A percentile compares a stretch with the other conserved stretches of the same genome.
These are phyloP conservation scores for Heterodera carotae DNA, from an alignment of 1,140 invertebrate genomes.

Conservation along the genomic window DNA sequence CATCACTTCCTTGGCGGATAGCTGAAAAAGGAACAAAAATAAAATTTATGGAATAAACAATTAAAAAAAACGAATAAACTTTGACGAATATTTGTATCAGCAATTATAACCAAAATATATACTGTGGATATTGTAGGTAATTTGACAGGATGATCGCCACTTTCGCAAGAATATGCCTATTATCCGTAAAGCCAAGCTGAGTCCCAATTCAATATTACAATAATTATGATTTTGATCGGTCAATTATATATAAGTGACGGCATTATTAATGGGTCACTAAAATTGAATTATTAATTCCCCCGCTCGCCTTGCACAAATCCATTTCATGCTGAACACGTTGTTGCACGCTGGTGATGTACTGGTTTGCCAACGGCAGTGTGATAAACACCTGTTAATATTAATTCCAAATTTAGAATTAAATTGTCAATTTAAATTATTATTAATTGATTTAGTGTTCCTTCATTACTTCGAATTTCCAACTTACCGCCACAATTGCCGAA, in stretches of 20 bases:
- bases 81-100: no score
- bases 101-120: no score
- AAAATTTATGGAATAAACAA: slow-evolving; percentile 18
- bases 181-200: no score
- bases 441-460: neutral
- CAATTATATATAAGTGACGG: no score
- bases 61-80: slow-evolving; percentile 27
- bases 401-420: neutral
- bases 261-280: no score
- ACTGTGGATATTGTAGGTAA: no score
- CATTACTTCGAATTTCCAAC: neutral
- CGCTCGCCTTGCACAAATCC: slow-evolving; percentile 64
- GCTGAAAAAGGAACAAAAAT: slow-evolving; percentile 41
- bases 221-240: no score
- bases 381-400: slow-evolving; percentile 46
- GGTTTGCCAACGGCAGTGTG: slow-evolving; percentile 64
- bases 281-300: slow-evolving; percentile 1
- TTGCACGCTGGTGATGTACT: slow-evolving; percentile 64
- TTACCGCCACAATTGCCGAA: slow-evolving; percentile 56
- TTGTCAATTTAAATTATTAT: no score
- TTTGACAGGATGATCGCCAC: no score
- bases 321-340: slow-evolving; percentile 61
- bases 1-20: slow-evolving; percentile 65
- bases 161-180: no score
- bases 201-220: no score